Percentiles rank a stretch among this genome's conserved stretches.
phyloP scores from a whole-genome alignment of 2,888 invertebrate genomes.

The Scrobipalpa costella region DNA sequence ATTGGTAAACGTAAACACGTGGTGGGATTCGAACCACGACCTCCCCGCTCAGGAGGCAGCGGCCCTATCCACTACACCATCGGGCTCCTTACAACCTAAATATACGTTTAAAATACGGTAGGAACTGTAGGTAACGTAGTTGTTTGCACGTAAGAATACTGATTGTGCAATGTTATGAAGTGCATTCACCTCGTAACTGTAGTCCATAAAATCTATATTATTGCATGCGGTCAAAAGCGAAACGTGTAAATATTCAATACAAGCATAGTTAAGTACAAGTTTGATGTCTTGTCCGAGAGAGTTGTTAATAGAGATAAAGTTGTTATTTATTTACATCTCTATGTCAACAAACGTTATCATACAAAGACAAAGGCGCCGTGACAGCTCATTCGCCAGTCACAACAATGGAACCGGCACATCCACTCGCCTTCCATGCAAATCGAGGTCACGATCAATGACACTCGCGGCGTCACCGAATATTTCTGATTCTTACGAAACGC shows the following conservation, averaged over 20 bases:
- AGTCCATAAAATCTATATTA: too few species aligned
- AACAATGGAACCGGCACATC: constrained; percentile 47
- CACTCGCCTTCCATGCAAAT: constrained; percentile 49
- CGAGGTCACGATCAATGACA: constrained; percentile 70
- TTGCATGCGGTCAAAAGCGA: too few species aligned
- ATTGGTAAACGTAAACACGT: too few species aligned
- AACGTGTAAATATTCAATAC: too few species aligned
- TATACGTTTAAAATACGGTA: too few species aligned
- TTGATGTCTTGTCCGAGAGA: background rate
- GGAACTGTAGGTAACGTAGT: too few species aligned
- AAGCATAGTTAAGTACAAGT: background rate
- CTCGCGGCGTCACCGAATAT: constrained; percentile 64
- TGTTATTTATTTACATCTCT: constrained; percentile 22
- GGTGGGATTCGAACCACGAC: too few species aligned
- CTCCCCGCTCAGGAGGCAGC: too few species aligned
- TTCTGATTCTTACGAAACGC: constrained; percentile 70
- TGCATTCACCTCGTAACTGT: background rate
- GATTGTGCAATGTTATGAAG: background rate
- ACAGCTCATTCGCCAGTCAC: constrained; percentile 43
- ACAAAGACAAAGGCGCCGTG: background rate
- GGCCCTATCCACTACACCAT: too few species aligned
- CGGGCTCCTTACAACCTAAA: too few species aligned
- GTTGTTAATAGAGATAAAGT: constrained; percentile 21
- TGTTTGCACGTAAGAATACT: too few species aligned
- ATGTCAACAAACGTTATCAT: constrained; percentile 21